Evolutionary conservation across 2,888 invertebrate species (phyloP), one percentile per base, ranked within the genome.

Genomic region (Drosophila birchii): DNA sequence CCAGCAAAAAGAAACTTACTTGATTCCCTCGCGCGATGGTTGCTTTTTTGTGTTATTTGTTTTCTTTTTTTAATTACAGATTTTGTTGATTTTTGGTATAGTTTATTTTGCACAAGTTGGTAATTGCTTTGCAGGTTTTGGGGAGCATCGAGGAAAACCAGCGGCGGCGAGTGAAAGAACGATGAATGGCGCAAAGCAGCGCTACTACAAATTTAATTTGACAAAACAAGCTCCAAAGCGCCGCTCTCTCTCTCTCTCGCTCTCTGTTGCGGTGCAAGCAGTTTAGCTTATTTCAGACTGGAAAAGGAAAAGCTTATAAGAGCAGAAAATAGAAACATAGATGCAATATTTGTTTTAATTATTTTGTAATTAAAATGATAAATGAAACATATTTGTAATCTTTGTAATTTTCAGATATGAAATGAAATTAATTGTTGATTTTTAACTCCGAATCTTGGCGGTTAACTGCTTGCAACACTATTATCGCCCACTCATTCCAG

Each of bases 171-270:
- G 66, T 66, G 64, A 68, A 68, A 54, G 45, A 67, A 68, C 54
- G 86, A 84, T 84, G 84, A 84, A 84, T 84, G 84, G 87, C 79
- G 80, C 43, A 47, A 59, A 59, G 49, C 44, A 59, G 73, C 69
- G 72, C 77, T 86, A 88, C 80, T 86, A 84, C 88, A 86, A 81
- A 54, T 76, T 76, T 62, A 82, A 72, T 80, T 84, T 88, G 84
- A 86, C 80, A 86, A 83, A 88, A 86, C 86, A 84, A 80, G 86
- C 81, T 72, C 67, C 70, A 59, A 59, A 56, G 38, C 69, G 64
- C 55, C 59, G 34, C 60, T 53, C 51, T 53, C 36, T 16, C 32
- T 64, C 51, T 56, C 36, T 20, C 43, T 59, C 38, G 47, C 43
- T 47, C 38, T 55, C 34, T 32, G 1, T 12, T 49, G 4, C 14